Evolutionary conservation across 1,140 invertebrate genomes (phyloP), one percentile per base, ranked within the genome.

Genomic region (Aphidius ervi): DNA sequence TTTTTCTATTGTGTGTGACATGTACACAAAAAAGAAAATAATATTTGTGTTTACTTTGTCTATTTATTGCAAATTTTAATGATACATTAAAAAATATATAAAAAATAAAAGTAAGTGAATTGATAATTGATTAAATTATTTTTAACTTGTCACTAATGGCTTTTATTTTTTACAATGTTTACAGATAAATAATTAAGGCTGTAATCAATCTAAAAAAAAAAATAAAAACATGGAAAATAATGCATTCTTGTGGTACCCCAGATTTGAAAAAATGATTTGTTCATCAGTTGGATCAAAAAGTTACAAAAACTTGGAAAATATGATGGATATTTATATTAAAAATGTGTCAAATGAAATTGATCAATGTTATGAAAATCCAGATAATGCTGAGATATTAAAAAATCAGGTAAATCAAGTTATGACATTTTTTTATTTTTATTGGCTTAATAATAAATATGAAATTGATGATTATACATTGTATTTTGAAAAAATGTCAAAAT

Each of bases 401-500:
- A 43, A 40, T 39, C 60, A 62, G 7, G 57, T 62, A 7, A 50
- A 10, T 41, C 40, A 42, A 10, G 52, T 41, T 5, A 16, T 62
- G 6, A 57, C 48, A 39, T 56, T 63, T 42, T 62, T 61, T 57
- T 59, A 65, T 66, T 69, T 55, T 41, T 57, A 62, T 41, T 62
- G 60, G 60, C 10, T 57, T 8, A 50, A 57, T 54, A 56, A 63
- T 8, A 42, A 45, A 43, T 31, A 79, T 73, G 66, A 64, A 39
- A 56, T 70, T 16, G 39, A 45, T 41, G 69, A 79, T 63, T 63
- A 64, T 42, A 66, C 65, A 50, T 67, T 56, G 45, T 79, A 77
- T 59, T 67, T 78, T 43, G 70, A 72, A 59, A 68, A 70, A 64
- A 76, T 79, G 70, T 70, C 76, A 47, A 63, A 71, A 53, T 67